Base-by-base conservation (phyloP, 2,797 vertebrate genomes). In the Mus caroli region DNA sequence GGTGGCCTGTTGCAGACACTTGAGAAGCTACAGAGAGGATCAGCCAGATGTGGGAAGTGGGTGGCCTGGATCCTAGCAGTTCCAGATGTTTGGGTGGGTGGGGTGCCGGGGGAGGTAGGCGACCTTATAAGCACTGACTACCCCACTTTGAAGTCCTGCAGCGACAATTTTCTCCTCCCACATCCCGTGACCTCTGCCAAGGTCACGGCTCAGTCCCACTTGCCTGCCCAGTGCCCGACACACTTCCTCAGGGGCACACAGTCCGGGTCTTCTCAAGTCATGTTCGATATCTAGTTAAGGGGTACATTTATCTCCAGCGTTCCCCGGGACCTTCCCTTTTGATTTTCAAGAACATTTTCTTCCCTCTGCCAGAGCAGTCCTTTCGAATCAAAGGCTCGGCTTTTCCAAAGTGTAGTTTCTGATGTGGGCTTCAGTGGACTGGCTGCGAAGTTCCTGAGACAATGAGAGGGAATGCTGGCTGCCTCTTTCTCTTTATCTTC, bases 311-410 rank as follows among this genome's bases (percentile, higher is more conserved):
- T 67, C 94, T 97, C 58, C 46, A 83, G 92, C 46, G 92, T 94
- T 67, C 89, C 40, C 94, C 40, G 62, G 94, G 95, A 56, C 86
- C 58, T 92, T 84, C 82, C 82, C 79, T 91, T 97, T 96, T 93
- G 95, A 97, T 97, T 97, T 95, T 96, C 93, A 93, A 93, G 92
- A 97, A 84, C 79, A 69, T 96, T 96, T 96, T 95, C 88, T 97
- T 95, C 46, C 95, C 88, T 94, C 69, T 19, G 96, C 83, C 77
- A 94, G 96, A 96, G 92, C 87, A 95, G 88, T 46, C 92, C 96
- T 97, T 87, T 52, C 75, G 83, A 96, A 97, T 97, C 96, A 98
- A 97, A 98, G 97, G 86, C 88, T 93, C 79, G 76, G 85, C 90
- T 40, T 96, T 95, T 97, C 93, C 84, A 93, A 97, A 34, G 77